These are phyloP conservation scores for Varecia variegata DNA, from an alignment of 2,797 vertebrate species.

Conservation along the genomic window DNA sequence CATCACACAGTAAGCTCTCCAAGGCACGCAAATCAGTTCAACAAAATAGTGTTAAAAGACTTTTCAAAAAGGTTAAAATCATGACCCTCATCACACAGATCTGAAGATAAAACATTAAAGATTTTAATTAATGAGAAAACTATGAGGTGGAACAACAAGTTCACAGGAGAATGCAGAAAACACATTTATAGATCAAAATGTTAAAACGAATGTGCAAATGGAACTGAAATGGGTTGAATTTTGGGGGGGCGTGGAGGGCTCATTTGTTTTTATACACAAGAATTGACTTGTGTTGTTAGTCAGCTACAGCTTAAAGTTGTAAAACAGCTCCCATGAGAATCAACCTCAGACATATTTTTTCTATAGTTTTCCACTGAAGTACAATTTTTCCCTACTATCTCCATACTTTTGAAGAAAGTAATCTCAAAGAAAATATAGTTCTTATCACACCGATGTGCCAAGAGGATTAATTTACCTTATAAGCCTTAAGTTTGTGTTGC, in stretches of 20 bases:
- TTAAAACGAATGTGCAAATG: not conserved
- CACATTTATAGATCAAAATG: not conserved
- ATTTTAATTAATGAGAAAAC: not conserved
- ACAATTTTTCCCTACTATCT: not conserved
- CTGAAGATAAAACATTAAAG: not conserved
- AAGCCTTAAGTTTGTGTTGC: not conserved
- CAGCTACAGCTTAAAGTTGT: not conserved
- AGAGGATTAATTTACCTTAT: rapidly evolving
- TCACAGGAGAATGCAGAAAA: not conserved
- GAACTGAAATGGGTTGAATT: not conserved
- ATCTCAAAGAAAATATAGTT: not conserved
- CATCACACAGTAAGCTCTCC: not conserved
- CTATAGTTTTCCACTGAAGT: not conserved
- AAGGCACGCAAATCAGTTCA: not conserved
- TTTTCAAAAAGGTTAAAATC: not conserved
- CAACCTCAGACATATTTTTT: not conserved
- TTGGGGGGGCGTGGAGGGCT: rapidly evolving
- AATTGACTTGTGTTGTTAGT: not conserved
- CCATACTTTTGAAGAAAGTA: not conserved
- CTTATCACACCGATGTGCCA: not conserved
- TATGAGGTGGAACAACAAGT: not conserved
- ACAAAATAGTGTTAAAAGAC: not conserved
- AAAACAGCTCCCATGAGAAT: not conserved
- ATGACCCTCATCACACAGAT: not conserved
- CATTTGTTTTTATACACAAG: not conserved